These are phyloP conservation scores for Meleagris gallopavo DNA, from an alignment of 2,113 vertebrate species.

Conservation along the genomic window DNA sequence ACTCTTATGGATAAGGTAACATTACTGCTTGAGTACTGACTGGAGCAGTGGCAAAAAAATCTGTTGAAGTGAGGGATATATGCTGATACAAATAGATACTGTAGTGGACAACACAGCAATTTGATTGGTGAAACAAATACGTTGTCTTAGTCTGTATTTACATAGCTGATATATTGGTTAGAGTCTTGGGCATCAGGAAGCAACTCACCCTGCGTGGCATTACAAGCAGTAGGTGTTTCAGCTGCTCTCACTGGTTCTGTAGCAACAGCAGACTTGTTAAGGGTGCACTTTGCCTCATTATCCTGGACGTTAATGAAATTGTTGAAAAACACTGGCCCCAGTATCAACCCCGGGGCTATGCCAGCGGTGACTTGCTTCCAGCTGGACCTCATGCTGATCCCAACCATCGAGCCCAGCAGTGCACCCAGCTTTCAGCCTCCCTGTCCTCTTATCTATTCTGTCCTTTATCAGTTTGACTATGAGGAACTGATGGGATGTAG, in stretches of 20 bases:
- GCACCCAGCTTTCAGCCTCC: not conserved
- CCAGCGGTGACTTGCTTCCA: not conserved
- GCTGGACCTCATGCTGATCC: not conserved
- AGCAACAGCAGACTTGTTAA: not conserved
- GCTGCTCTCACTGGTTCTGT: not conserved
- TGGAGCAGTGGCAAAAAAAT: not conserved
- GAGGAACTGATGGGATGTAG: not conserved
- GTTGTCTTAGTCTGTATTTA: not conserved
- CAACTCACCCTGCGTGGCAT: not conserved
- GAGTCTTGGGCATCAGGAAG: not conserved
- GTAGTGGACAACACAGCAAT: not conserved
- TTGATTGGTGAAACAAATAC: not conserved
- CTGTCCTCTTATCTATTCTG: not conserved
- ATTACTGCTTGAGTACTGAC: not conserved
- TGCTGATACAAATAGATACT: not conserved
- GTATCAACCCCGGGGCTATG: not conserved
- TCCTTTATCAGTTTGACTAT: not conserved
- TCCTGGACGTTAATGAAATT: not conserved
- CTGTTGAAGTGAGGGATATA: not conserved
- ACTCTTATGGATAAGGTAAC: not conserved
- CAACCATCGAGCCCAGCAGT: not conserved
- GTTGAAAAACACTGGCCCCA: not conserved
- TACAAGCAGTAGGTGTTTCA: not conserved
- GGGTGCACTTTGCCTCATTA: not conserved
- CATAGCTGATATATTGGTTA: not conserved